These are phyloP conservation scores for Colinus virginianus DNA, from an alignment of 2,113 vertebrate genomes.

Conservation along the genomic window DNA sequence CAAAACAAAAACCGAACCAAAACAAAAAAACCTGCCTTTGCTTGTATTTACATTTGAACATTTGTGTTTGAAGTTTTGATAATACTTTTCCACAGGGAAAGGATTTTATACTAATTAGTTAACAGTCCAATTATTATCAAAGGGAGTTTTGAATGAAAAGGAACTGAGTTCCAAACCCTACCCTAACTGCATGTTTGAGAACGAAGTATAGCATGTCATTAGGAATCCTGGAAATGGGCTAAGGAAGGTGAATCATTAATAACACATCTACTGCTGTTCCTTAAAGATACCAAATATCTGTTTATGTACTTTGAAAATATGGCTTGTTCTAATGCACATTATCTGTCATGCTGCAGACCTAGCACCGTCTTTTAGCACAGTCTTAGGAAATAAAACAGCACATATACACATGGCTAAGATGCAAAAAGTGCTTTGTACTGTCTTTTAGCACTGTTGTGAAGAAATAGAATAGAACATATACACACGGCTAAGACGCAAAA, in stretches of 20 bases:
- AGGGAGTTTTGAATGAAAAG: conserved; percentile 49
- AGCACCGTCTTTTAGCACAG: not conserved
- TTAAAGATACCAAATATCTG: not conserved
- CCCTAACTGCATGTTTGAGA: not conserved
- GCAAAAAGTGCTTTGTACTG: not conserved
- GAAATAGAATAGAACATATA: not conserved
- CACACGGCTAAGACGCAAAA: not conserved
- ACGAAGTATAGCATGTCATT: conserved; percentile 4
- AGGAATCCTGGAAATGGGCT: conserved; percentile 19
- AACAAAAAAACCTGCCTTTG: not conserved
- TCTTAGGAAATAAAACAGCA: not conserved
- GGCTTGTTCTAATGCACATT: conserved; percentile 37
- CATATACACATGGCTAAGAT: not conserved
- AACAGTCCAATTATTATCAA: conserved; percentile 62
- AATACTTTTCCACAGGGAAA: not conserved
- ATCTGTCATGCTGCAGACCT: conserved; percentile 14
- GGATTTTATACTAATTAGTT: conserved; percentile 62
- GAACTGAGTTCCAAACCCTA: conserved; percentile 6
- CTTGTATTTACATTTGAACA: not conserved
- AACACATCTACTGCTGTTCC: not conserved
- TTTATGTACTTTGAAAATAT: conserved; percentile 3
- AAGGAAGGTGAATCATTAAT: conserved; percentile 20
- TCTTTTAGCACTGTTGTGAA: not conserved
- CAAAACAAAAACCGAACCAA: too few relatives aligned
- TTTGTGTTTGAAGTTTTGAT: conserved; percentile 32